phyloP scores from a whole-genome alignment of 2,888 invertebrate species.

The Drosophila lacicola region DNA sequence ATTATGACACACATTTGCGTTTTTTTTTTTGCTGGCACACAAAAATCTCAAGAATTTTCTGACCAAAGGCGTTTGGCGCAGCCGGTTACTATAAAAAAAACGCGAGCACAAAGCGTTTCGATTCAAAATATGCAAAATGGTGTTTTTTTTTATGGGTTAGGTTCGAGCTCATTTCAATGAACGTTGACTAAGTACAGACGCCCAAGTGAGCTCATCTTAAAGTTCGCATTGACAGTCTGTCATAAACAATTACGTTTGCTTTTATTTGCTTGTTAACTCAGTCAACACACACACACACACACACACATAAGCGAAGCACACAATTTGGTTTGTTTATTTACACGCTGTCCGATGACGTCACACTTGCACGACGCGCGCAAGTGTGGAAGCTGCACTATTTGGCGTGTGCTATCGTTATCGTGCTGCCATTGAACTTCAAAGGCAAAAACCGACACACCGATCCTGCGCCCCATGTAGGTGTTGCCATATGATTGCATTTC shows the following conservation, averaged over 20 bases:
- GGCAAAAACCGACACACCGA: background rate
- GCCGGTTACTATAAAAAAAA: slow-evolving; percentile 2
- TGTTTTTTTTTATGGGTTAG: slow-evolving; percentile 13
- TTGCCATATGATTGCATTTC: background rate
- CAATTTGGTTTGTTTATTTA: slow-evolving; percentile 21
- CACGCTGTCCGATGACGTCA: slow-evolving; percentile 26
- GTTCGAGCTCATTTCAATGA: background rate
- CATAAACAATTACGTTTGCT: slow-evolving; percentile 25
- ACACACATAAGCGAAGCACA: background rate
- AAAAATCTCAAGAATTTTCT: slow-evolving; percentile 23
- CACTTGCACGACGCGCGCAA: slow-evolving; percentile 20
- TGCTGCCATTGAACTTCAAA: slow-evolving; percentile 29
- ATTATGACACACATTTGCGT: slow-evolving; percentile 59
- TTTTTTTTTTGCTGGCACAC: slow-evolving; percentile 4
- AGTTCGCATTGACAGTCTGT: slow-evolving; percentile 10
- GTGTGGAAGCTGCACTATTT: slow-evolving; percentile 11
- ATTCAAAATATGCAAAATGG: slow-evolving; percentile 6
- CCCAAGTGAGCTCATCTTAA: slow-evolving; percentile 58
- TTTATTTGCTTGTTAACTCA: slow-evolving; percentile 22
- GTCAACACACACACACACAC: slow-evolving; percentile 8
- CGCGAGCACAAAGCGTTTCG: slow-evolving; percentile 15
- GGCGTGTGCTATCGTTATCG: slow-evolving; percentile 21
- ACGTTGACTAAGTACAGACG: slow-evolving; percentile 34
- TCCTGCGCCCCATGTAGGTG: background rate
- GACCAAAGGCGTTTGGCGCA: slow-evolving; percentile 1